These are phyloP conservation scores for Anthophora plumipes DNA, from an alignment of 2,888 invertebrate species.

Conservation along the genomic window DNA sequence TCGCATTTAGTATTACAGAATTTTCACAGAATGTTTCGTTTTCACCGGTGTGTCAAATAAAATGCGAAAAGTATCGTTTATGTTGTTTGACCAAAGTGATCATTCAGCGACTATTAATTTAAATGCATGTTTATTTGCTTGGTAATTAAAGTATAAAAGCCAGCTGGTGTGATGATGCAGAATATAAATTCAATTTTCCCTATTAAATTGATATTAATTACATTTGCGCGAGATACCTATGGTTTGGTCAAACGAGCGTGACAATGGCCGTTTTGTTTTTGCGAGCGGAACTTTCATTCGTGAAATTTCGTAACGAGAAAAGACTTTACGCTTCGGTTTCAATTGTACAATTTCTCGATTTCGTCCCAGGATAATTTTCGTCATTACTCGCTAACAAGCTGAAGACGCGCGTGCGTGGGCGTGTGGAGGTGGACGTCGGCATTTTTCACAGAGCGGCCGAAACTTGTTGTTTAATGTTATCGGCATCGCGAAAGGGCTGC, in stretches of 20 bases:
- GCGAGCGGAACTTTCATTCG: constrained; percentile 1
- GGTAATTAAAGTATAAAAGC: not conserved
- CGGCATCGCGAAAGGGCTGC: not conserved
- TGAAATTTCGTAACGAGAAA: constrained; percentile 10
- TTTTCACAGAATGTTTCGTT: too few species aligned
- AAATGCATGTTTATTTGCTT: not conserved
- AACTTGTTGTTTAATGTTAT: constrained; percentile 22
- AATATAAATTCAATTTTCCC: not conserved
- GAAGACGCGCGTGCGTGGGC: constrained; percentile 39
- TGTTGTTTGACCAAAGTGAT: not conserved
- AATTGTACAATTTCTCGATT: constrained; percentile 56
- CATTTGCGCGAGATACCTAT: too few species aligned
- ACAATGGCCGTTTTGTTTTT: not conserved
- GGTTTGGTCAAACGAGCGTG: too few species aligned
- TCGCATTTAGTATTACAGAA: too few species aligned
- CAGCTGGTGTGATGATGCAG: not conserved
- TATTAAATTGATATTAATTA: constrained; percentile 19
- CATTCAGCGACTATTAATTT: not conserved
- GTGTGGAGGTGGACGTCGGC: not conserved
- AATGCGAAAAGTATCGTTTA: not conserved
- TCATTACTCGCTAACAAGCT: constrained; percentile 49
- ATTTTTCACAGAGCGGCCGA: constrained; percentile 12
- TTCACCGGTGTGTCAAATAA: too few species aligned
- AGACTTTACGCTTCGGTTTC: constrained; percentile 6
- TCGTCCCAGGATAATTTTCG: constrained; percentile 41